Conservation (phyloP, 2,888 invertebrate genomes). For the Phragmatobia fuliginosa region DNA sequence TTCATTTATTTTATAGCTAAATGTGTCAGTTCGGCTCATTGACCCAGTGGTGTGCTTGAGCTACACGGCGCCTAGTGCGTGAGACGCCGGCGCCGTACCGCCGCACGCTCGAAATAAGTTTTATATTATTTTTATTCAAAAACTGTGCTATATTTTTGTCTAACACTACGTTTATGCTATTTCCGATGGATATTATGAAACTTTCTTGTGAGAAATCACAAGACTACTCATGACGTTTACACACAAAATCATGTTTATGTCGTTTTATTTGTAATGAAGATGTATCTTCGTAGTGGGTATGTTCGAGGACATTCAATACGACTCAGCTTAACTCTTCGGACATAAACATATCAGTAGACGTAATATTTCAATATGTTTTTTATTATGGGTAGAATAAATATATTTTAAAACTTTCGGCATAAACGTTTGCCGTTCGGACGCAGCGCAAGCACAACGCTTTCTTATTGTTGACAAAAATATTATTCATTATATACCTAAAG, state of each 20-base stretch:
- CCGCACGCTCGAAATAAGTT: constrained; percentile 62
- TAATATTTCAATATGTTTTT: too few relatives aligned
- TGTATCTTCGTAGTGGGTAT: not conserved
- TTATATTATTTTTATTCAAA: constrained; percentile 78
- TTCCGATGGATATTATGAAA: constrained; percentile 54
- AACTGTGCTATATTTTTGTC: constrained; percentile 74
- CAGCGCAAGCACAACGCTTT: too few relatives aligned
- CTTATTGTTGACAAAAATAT: too few relatives aligned
- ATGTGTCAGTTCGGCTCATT: constrained; percentile 43
- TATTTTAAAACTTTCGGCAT: too few relatives aligned
- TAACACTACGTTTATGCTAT: constrained; percentile 60
- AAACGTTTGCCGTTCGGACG: too few relatives aligned
- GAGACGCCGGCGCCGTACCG: constrained; percentile 40
- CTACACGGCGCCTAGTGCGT: constrained; percentile 43
- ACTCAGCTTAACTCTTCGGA: not conserved
- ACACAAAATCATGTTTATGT: constrained; percentile 1
- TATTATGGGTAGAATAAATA: too few relatives aligned
- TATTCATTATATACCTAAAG: not conserved
- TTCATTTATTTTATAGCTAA: constrained; percentile 44
- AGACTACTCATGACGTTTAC: not conserved
- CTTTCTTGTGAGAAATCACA: constrained; percentile 14
- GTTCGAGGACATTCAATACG: not conserved
- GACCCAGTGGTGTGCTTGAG: constrained; percentile 19
- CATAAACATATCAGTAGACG: not conserved
- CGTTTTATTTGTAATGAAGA: not conserved